Conservation (phyloP, 1,140 invertebrate species). For the Samia ricini region DNA sequence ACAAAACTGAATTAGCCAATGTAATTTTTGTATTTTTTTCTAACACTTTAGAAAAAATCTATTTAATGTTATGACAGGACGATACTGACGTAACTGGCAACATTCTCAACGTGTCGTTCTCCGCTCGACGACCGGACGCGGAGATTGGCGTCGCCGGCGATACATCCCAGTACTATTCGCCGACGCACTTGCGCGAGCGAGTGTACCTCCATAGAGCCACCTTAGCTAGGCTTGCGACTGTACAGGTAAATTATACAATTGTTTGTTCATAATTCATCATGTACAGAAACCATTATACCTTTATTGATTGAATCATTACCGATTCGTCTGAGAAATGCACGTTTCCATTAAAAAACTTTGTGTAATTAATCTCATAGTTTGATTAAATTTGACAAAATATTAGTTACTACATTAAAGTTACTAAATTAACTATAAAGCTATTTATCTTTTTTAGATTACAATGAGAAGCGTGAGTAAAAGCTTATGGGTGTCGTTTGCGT, state of each 20-base stretch:
- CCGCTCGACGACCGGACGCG: constrained; percentile 88
- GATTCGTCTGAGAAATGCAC: too few species aligned
- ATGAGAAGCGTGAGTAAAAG: constrained; percentile 11
- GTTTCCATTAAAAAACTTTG: too few species aligned
- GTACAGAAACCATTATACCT: too few species aligned
- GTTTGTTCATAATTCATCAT: too few species aligned
- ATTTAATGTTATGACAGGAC: constrained; percentile 80
- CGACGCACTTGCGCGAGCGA: constrained; percentile 94
- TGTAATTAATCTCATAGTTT: too few species aligned
- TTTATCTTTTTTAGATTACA: constrained; percentile 5
- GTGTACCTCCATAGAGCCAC: constrained; percentile 94
- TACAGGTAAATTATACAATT: constrained; percentile 80
- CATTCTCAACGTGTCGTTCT: constrained; percentile 97
- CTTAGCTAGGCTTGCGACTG: constrained; percentile 90
- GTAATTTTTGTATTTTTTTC: too few species aligned
- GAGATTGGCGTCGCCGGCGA: constrained; percentile 78
- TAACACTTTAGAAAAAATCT: too few species aligned
- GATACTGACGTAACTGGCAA: constrained; percentile 92
- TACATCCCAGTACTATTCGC: constrained; percentile 86
- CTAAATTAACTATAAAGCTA: neutral
- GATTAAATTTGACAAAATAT: too few species aligned
- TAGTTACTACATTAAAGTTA: neutral
- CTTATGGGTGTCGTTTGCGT: neutral
- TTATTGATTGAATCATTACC: too few species aligned
- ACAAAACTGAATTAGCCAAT: too few species aligned